Conservation (phyloP, 2,797 vertebrate species). For the Tarsius wallacei region DNA sequence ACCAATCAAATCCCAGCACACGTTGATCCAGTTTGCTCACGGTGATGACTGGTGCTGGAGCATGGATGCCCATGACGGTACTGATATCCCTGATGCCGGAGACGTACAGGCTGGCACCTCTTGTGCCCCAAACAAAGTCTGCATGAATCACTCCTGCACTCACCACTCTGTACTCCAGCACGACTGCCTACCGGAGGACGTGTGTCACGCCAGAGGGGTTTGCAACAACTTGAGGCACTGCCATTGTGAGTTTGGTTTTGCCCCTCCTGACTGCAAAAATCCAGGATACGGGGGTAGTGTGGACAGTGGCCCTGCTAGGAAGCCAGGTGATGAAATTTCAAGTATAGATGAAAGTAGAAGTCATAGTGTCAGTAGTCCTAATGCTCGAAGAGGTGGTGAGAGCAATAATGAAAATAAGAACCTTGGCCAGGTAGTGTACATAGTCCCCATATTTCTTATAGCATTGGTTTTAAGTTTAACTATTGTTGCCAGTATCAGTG, state of each 20-base stretch:
- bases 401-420: not conserved
- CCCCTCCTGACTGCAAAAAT: constrained; percentile 72
- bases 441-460: not conserved
- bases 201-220: constrained; percentile 73
- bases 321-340: not conserved
- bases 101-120: not conserved
- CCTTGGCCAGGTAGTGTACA: not conserved
- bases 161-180: fast-evolving
- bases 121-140: constrained; percentile 75
- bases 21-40: not conserved
- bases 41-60: constrained; percentile 75
- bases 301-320: constrained; percentile 78
- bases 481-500: not conserved
- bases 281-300: constrained; percentile 81
- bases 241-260: constrained; percentile 83
- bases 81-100: not conserved
- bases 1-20: fast-evolving
- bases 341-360: not conserved
- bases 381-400: not conserved
- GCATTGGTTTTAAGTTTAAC: not conserved
- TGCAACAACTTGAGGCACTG: constrained; percentile 86
- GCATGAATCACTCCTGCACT: constrained; percentile 34
- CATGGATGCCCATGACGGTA: not conserved
- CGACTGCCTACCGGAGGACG: not conserved
- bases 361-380: not conserved